phyloP scores from a whole-genome alignment of 2,888 invertebrate species.

The Netelia fuscicornis region DNA sequence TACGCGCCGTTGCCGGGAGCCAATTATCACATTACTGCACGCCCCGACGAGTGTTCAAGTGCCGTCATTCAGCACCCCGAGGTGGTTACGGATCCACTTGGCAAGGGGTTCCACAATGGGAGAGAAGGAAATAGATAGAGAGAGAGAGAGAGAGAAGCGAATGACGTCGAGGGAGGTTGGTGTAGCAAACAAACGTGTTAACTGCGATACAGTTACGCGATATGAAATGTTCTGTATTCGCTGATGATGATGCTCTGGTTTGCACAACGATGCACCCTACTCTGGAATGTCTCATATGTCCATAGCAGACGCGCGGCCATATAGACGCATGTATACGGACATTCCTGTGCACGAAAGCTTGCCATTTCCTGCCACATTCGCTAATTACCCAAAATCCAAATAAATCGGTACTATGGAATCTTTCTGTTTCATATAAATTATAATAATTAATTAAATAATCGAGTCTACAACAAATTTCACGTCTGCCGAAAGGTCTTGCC shows the following conservation, averaged over 20 bases:
- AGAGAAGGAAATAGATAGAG: not conserved
- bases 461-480: too few relatives aligned
- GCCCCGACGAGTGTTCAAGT: slow-evolving; percentile 59
- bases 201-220: slow-evolving; percentile 29
- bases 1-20: slow-evolving; percentile 63
- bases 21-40: slow-evolving; percentile 72
- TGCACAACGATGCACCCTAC: slow-evolving; percentile 28
- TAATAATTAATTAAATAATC: too few relatives aligned
- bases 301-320: not conserved
- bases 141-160: not conserved
- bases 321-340: not conserved
- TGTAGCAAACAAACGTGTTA: slow-evolving; percentile 63
- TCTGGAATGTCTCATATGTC: slow-evolving; percentile 10
- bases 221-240: not conserved
- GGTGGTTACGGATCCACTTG: not conserved
- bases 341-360: slow-evolving; percentile 5
- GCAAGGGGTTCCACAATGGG: slow-evolving; percentile 36
- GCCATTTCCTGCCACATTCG: not conserved
- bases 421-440: too few relatives aligned
- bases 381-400: too few relatives aligned
- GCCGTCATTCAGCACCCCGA: slow-evolving; percentile 18
- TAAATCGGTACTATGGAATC: too few relatives aligned
- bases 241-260: slow-evolving; percentile 55
- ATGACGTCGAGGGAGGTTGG: slow-evolving; percentile 31
- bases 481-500: too few relatives aligned